Percentiles rank a stretch among this genome's conserved stretches.
phyloP scores from a whole-genome alignment of 1,140 invertebrate species.

The Magallana gigas region DNA sequence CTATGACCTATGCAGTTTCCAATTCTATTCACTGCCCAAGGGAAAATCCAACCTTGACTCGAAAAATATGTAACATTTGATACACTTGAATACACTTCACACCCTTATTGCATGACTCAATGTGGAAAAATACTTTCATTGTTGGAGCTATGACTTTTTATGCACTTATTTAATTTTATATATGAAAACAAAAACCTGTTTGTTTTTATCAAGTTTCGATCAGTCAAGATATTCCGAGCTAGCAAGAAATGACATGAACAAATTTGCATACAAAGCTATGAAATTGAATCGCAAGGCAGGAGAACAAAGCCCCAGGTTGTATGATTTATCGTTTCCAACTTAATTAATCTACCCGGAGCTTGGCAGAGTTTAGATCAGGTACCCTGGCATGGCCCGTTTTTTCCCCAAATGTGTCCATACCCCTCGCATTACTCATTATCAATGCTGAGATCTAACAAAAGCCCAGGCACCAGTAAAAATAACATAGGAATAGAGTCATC shows the following conservation, averaged over 20 bases:
- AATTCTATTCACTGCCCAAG: no score
- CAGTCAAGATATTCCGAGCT: background rate
- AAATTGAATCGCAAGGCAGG: constrained; percentile 11
- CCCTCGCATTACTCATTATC: constrained; percentile 18
- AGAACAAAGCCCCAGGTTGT: background rate
- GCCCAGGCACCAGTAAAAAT: constrained; percentile 13
- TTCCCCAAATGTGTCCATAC: background rate
- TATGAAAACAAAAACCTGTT: constrained; percentile 30
- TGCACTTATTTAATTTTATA: background rate
- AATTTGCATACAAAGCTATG: constrained; percentile 18
- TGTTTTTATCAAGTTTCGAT: background rate
- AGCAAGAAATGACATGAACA: constrained; percentile 27
- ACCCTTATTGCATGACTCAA: background rate
- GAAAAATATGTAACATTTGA: no score
- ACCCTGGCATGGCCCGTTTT: constrained; percentile 13
- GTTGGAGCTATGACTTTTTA: background rate
- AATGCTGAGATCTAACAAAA: constrained; percentile 24
- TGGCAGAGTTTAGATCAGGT: constrained; percentile 5
- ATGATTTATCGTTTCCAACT: constrained; percentile 28
- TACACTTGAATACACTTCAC: background rate
- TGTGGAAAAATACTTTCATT: background rate
- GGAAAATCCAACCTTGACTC: no score
- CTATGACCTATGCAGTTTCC: no score
- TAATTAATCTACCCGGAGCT: constrained; percentile 24
- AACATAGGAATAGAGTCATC: background rate